Evolutionary conservation across 1,140 invertebrate species (phyloP).

Genomic region (Drosophila funebris): DNA sequence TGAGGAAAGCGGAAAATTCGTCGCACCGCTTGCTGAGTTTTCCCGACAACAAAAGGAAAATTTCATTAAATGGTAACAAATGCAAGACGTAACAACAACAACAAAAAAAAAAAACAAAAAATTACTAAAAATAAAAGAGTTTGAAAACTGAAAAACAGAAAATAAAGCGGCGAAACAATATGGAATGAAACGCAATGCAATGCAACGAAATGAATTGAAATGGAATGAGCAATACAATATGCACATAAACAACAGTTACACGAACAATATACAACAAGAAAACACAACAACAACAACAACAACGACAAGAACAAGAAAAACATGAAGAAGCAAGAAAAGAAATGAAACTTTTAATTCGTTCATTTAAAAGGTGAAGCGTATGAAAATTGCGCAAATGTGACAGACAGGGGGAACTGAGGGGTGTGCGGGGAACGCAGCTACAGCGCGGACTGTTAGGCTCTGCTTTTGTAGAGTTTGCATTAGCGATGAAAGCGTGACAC

Average conservation of each 20-base stretch:
- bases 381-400: slow-evolving; percentile 76
- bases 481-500: slow-evolving; percentile 15
- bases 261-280: slow-evolving; percentile 1
- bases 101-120: slow-evolving; percentile 14
- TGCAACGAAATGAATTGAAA: slow-evolving; percentile 53
- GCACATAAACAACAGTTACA: slow-evolving; percentile 40
- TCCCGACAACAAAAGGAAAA: slow-evolving; percentile 50
- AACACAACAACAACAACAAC: slow-evolving; percentile 17
- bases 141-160: not conserved
- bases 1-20: slow-evolving; percentile 18
- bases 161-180: slow-evolving; percentile 11
- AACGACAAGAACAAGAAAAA: not conserved
- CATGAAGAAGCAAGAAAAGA: slow-evolving; percentile 25
- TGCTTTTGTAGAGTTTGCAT: not conserved
- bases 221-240: slow-evolving; percentile 28
- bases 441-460: not conserved
- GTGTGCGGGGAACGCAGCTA: not conserved
- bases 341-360: slow-evolving; percentile 80
- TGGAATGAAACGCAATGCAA: slow-evolving; percentile 25
- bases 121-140: not conserved
- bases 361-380: slow-evolving; percentile 79
- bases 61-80: slow-evolving; percentile 72
- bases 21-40: slow-evolving; percentile 47
- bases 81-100: no score
- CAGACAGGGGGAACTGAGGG: slow-evolving; percentile 16